Base-by-base conservation (phyloP, 2,888 invertebrate genomes). In the Mantis religiosa region DNA sequence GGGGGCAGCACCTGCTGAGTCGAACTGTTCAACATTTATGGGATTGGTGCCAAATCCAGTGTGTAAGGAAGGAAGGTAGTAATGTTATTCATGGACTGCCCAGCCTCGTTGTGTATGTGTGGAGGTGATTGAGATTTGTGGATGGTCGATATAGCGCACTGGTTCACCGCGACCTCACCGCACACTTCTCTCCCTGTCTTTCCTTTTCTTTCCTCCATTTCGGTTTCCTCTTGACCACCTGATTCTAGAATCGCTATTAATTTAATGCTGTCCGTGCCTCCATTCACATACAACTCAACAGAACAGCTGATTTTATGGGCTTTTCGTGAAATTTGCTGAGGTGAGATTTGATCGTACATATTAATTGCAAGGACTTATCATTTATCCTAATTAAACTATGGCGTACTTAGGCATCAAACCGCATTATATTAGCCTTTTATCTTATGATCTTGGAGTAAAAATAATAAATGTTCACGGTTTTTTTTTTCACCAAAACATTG, bases 71-170 rank as follows among this genome's bases (percentile, higher is more conserved):
- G 54, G 54, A 71, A 71, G 54, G 54, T 71, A 71, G 54, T 71
- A 71, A 71, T 71, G 54, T 71, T 71, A 71, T 71, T 71, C 54
- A 71, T 71, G 54, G 54, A 71, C 54, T 71, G 54, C 20, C 54
- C 54, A 71, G 54, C 54, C 54, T 71, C 54, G 15, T 25, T 71
- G 54, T 71, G 54, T 71, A 71, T 71, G 54, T 71, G 54, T 71
- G 86, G 20, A 81, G 41, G 84, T 34, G 34, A 84, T 84, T 84
- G 84, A 84, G 84, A 84, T 84, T 84, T 84, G 84, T 84, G 84
- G 27, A 27, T 30, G n/a, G 84, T 34, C 34, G 34, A 84, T 30
- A 30, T 83, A 84, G 34, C 30, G n/a, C 25, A 4, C 84, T 15
- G 84, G 54, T 71, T 71, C 54, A 71, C 54, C 54, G 25, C 54